These are phyloP conservation scores for Hystrix cristata DNA, from an alignment of 2,113 vertebrate species.

Conservation along the genomic window DNA sequence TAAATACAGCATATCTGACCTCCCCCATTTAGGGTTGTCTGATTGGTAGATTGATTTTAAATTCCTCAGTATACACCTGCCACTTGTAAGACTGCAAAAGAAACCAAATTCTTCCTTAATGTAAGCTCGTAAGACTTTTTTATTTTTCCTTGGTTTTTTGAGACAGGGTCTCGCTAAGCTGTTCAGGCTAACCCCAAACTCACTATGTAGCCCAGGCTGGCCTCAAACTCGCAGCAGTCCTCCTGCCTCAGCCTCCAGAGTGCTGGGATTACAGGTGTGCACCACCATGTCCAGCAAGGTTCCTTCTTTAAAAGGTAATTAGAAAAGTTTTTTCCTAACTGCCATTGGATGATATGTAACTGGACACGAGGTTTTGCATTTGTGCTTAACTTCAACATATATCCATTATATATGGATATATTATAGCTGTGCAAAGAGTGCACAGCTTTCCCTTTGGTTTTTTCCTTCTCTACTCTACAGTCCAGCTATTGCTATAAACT, in stretches of 20 bases:
- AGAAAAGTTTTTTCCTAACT: neutral
- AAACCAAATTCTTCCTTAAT: neutral
- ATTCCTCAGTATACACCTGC: neutral
- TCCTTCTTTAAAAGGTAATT: neutral
- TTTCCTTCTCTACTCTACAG: neutral
- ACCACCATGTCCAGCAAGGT: neutral
- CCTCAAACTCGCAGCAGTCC: neutral
- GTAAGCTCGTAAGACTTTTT: neutral
- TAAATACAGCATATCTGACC: conserved; percentile 25
- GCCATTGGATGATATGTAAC: neutral
- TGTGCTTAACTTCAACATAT: neutral
- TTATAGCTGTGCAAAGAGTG: neutral
- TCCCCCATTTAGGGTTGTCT: neutral
- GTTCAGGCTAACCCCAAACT: neutral
- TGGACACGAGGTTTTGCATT: neutral
- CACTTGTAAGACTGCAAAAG: neutral
- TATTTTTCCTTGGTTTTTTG: neutral
- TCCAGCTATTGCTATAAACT: neutral
- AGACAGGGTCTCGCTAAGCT: neutral
- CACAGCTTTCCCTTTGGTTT: neutral
- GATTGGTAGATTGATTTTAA: neutral
- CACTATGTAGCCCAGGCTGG: neutral
- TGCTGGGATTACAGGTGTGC: neutral
- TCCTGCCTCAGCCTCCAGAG: neutral
- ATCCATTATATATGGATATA: neutral